Evolutionary conservation across 92 coral and sea anemone genomes (phyloP).

Genomic region (Umimayanthus chanpuru): DNA sequence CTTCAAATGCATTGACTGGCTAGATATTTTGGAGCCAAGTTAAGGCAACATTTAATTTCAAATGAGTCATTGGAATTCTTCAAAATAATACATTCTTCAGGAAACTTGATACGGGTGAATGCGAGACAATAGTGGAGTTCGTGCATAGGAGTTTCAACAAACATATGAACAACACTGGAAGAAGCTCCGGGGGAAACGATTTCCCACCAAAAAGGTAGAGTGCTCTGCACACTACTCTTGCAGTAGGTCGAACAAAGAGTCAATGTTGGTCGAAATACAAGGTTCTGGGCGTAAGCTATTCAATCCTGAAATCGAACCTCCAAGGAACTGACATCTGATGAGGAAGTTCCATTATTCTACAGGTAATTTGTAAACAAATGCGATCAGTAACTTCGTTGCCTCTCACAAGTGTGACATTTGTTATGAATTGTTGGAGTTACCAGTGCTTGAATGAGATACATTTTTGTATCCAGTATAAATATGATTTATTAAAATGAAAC

Average conservation of each 20-base stretch:
- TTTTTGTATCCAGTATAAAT: too few relatives aligned
- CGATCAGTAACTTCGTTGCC: too few relatives aligned
- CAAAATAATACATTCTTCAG: constrained; percentile 16
- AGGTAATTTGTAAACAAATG: too few relatives aligned
- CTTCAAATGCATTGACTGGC: constrained; percentile 18
- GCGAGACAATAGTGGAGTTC: constrained; percentile 25
- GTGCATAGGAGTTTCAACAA: constrained; percentile 15
- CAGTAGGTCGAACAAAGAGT: constrained; percentile 14
- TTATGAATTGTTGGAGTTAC: too few relatives aligned
- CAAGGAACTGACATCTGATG: neutral
- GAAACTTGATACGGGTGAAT: constrained; percentile 22
- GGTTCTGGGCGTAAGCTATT: constrained; percentile 52
- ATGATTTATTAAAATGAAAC: too few relatives aligned
- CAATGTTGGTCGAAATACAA: constrained; percentile 62
- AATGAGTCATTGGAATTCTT: constrained; percentile 4
- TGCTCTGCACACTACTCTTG: constrained; percentile 33
- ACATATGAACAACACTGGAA: constrained; percentile 12
- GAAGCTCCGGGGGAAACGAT: neutral
- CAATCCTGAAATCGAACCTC: constrained; percentile 57
- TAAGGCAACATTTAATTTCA: neutral
- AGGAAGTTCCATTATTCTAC: too few relatives aligned
- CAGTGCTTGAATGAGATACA: too few relatives aligned
- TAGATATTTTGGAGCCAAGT: constrained; percentile 19
- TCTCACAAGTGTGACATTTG: too few relatives aligned
- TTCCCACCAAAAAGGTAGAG: constrained; percentile 15